Base-by-base conservation (phyloP, 64 coral and sea anemone species). In the Actinia equina region DNA sequence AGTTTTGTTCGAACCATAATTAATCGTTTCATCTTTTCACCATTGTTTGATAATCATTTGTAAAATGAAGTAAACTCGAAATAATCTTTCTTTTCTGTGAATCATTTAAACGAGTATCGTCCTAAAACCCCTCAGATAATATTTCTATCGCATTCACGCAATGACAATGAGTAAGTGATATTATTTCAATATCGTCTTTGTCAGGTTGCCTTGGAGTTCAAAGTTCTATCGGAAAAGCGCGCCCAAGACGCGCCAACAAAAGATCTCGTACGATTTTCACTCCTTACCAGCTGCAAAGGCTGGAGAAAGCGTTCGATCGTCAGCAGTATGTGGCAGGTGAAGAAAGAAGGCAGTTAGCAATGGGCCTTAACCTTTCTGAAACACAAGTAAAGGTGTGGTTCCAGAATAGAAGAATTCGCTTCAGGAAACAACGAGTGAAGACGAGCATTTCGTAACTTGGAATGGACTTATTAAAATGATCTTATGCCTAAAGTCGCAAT, bases 321-420 rank as follows among this genome's bases (percentile, higher is more conserved):
- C 85, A 92, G 77, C 90, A 92, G 60, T 92, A 92, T 58, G 90
- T 92, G 14, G 85, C 90, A 22, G 90, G 90, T 7, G 90, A 87
- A 25, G 90, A 92, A 22, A 65, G 90, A 22, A 69, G 90, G 2
- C 77, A 81, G 8, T 51, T 92, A 16, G 90, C 90, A 18, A 27
- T 25, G 3, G 76, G 57, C 5, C 77, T 92, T 1, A 82, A 92
- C 20, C 56, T 92, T 17, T 71, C 90, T 41, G 90, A 92, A 83
- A 92, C 85, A 43, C 90, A 92, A 13, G 90, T 92, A 2, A 92
- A 92, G 19, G 90, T 92, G 59, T 92, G 90, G 90, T 92, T 92
- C 59, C 90, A 92, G 55, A 92, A 92, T 46, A 86, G 90, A 51
- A 63, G 90, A 27, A 92, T 92, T 51, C 58, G 90, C 15, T 83